Evolutionary conservation across 2,113 vertebrate genomes (phyloP), one percentile per base, ranked within the genome.

Genomic region (Mustela lutreola): DNA sequence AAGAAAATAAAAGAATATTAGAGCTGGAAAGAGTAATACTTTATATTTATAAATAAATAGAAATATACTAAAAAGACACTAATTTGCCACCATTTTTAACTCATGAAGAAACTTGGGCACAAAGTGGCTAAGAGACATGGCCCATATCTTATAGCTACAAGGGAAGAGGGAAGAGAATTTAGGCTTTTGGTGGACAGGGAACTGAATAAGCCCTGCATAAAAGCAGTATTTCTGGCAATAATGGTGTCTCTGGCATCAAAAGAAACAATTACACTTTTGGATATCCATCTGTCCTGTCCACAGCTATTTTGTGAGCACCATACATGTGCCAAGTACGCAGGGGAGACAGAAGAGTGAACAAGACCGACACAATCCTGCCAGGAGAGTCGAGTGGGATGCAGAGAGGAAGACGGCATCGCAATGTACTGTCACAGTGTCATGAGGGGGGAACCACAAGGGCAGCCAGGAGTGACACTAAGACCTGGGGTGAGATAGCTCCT

Each of bases 301-400:
- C 3, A 95, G 33, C 19, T 73, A 85, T 76, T 79, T 50, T 12
- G 26, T 22, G 12, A 63, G 67, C 11, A 65, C 31, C 33, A 65
- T 24, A 12, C 24, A 63, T 0, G 1, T 26, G 22, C 45, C 31
- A n/a, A 31, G 16, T 21, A 33, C 0, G 42, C 0, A 45, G 53
- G 5, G 1, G 28, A 85, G 71, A 63, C 0, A 62, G 42, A 42
- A 75, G 24, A 62, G 42, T 53, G 39, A 76, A 21, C 8, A 18
- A 18, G 22, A 33, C 24, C 63, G 50, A 70, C 39, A 71, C 12
- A 22, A 4, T 78, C 31, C 16, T 11, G 14, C 19, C 73, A 50
- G 58, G 67, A 78, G 16, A 56, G 31, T 0, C 0, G 1, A 76
- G 58, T 18, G 26, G 18, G 33, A 73, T 14, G 12, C 78, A 42